These are phyloP conservation scores for Euwallacea fornicatus DNA, from an alignment of 1,140 invertebrate species.

Conservation along the genomic window DNA sequence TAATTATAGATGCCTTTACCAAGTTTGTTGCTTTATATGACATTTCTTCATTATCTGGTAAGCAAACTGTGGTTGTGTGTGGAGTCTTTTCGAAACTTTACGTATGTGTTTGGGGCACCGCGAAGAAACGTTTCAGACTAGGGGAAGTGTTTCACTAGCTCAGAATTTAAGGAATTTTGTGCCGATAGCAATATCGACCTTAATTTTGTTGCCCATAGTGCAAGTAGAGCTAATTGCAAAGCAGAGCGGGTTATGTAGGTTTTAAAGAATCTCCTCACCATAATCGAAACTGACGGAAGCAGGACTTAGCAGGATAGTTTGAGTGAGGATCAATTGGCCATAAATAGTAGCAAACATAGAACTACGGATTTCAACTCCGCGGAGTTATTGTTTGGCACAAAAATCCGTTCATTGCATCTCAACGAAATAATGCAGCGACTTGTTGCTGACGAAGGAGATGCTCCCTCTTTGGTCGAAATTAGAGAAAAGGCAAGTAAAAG, in stretches of 20 bases:
- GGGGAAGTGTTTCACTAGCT: constrained; percentile 10
- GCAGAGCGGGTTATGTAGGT: constrained; percentile 11
- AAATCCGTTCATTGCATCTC: too few relatives aligned
- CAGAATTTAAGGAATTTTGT: constrained; percentile 13
- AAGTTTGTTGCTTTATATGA: neutral
- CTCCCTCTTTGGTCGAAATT: too few relatives aligned
- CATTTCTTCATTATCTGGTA: neutral
- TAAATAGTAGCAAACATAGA: constrained; percentile 14
- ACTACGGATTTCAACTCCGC: neutral
- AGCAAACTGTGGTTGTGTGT: neutral
- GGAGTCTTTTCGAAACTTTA: neutral
- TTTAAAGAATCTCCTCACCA: constrained; percentile 9
- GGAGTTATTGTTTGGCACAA: too few relatives aligned
- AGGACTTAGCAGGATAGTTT: constrained; percentile 10
- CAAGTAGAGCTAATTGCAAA: constrained; percentile 10
- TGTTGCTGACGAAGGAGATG: too few relatives aligned
- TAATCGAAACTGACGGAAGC: neutral
- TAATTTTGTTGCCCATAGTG: constrained; percentile 2
- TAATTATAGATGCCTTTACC: constrained; percentile 12
- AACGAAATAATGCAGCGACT: too few relatives aligned
- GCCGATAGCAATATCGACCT: constrained; percentile 1
- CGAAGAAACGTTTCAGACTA: constrained; percentile 4
- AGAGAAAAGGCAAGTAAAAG: too few relatives aligned
- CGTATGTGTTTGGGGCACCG: constrained; percentile 7
- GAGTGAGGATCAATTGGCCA: constrained; percentile 14